Evolutionary conservation across 2,797 vertebrate species (phyloP), one percentile per base, ranked within the genome.

Genomic region (Agapornis canus): DNA sequence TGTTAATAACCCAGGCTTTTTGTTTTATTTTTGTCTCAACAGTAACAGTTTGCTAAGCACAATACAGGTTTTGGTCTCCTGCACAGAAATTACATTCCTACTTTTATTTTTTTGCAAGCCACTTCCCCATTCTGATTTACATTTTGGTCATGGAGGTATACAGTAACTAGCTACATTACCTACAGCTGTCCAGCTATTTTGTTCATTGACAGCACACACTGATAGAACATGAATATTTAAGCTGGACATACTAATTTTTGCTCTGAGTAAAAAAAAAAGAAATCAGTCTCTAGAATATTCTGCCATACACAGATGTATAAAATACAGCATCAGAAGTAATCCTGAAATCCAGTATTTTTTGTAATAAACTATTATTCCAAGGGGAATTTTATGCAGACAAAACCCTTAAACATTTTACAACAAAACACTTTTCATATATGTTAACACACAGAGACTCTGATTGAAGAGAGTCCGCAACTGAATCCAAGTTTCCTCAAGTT

Each of bases 381-480:
- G 18, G 25, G 14, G 12, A 82, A 70, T 51, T 77, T 78, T 63
- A 88, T 2, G 16, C 11, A 75, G 70, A 71, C 32, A 86, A 92
- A 90, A 63, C 10, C 25, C 54, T 47, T 26, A 29, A 47, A 51
- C 20, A 54, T 49, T 80, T 98, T 94, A 99, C 51, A 99, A 97
- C 84, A 99, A 97, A 29, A 99, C 99, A 83, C 99, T 99, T 98
- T 99, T 99, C 56, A 98, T 97, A 35, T 99, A 99, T 11, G 98
- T 98, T 97, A 99, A 96, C 82, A 99, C 95, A 97, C 99, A 99
- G 39, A 99, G 97, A 65, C 98, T 99, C 97, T 99, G 99, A 96
- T 98, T 98, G 77, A 99, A 98, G 5, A 99, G 98, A 21, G 95
- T 96, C 35, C 72, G 98, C 82, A 99, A 98, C 95, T 98, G 98